Evolutionary conservation across 2,888 invertebrate species (phyloP), one percentile per base, ranked within the genome.

Genomic region (Leistus spinibarbis): DNA sequence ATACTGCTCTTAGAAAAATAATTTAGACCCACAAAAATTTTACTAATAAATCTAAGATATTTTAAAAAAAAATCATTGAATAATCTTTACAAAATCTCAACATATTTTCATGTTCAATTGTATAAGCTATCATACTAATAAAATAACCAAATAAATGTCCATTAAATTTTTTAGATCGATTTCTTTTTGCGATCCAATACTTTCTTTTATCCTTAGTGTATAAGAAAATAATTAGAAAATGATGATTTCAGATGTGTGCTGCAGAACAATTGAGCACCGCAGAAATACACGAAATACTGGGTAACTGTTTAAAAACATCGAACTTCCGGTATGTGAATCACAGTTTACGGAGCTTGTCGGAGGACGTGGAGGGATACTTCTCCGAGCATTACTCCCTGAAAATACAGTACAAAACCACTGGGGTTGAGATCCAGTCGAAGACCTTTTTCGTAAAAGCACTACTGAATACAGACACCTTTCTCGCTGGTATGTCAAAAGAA

Each of bases 301-400:
- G 62, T 3, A 67, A 67, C 20, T 72, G 56, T 73, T 73, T 73
- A n/a, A 63, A 71, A 22, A 23, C 23, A 16, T 3, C 19, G 9
- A 3, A 20, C n/a, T 20, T 27, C 23, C 20, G 17, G 13, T 23
- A 24, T 64, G 64, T 24, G 1, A 10, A 9, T n/a, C 27, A 24
- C 17, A 24, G 1, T 13, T 13, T 64, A 1, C 23, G 64, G 3
- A 69, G 68, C 1, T 23, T 75, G n/a, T 22, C 20, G 19, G 75
- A 64, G 4, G 69, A 75, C 3, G 75, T 75, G 5, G 69, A 75
- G 23, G 75, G 75, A 17, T 75, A 75, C 22, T 16, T 75, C 22
- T 54, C 69, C 10, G 69, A 69, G 17, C 75, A 75, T 54, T 75
- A 16, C 54, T 63, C 63, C 4, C 62, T 75, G 19, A 19, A 20